These are phyloP conservation scores for Drosophila pallidifrons DNA, from an alignment of 1,140 invertebrate genomes.

Conservation along the genomic window DNA sequence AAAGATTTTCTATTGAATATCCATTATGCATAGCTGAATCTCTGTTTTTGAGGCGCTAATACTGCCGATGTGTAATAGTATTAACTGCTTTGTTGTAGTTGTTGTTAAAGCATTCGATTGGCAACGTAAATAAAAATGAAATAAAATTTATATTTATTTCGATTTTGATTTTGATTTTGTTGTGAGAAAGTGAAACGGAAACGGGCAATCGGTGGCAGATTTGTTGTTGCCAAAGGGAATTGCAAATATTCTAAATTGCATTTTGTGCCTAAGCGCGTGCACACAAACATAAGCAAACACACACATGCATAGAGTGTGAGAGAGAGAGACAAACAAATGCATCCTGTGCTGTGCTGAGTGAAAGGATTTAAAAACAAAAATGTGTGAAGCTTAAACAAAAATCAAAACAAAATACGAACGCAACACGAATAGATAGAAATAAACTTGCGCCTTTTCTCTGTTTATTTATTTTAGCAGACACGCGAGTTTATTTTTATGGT, in stretches of 20 bases:
- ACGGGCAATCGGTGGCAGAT: slow-evolving; percentile 39
- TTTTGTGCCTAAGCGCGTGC: slow-evolving; percentile 44
- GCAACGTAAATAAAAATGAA: slow-evolving; percentile 7
- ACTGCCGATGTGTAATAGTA: not conserved
- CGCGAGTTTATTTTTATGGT: slow-evolving; percentile 82
- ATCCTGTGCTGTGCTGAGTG: slow-evolving; percentile 65
- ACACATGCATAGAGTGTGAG: slow-evolving; percentile 2
- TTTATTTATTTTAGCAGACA: slow-evolving; percentile 79
- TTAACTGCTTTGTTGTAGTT: slow-evolving; percentile 12
- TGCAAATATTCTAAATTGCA: slow-evolving; percentile 81
- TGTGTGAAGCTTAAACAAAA: slow-evolving; percentile 74
- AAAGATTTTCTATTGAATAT: not conserved
- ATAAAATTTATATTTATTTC: not conserved
- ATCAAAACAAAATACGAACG: slow-evolving; percentile 38
- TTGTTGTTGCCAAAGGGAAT: slow-evolving; percentile 72
- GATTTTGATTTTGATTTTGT: not conserved
- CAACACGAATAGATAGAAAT: slow-evolving; percentile 40
- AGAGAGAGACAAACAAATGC: no score
- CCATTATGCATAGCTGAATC: not conserved
- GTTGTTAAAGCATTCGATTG: not conserved
- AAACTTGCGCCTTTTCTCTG: slow-evolving; percentile 43
- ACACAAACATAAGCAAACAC: slow-evolving; percentile 41
- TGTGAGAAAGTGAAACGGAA: slow-evolving; percentile 34
- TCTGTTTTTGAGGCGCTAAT: not conserved
- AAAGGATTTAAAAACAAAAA: slow-evolving; percentile 78